A percentile compares a stretch with the other conserved stretches of the same genome.
phyloP scores from a whole-genome alignment of 2,113 vertebrate genomes.

The Oxyruncus cristatus region DNA sequence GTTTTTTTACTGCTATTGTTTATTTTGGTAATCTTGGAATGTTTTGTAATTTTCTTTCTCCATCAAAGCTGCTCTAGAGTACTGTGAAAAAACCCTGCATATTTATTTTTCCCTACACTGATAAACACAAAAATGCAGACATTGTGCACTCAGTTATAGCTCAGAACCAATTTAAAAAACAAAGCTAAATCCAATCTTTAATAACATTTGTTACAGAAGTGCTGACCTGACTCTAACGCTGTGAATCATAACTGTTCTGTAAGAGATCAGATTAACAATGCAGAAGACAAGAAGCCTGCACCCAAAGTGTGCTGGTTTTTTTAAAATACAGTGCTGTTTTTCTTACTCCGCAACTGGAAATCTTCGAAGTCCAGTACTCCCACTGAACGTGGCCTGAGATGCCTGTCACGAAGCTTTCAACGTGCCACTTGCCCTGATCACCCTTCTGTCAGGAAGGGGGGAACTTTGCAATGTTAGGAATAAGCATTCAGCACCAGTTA shows the following conservation, averaged over 20 bases:
- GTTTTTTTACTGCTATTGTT: background rate
- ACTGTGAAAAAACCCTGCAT: constrained; percentile 54
- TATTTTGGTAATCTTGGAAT: constrained; percentile 63
- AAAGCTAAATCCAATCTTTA: background rate
- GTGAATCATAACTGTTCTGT: constrained; percentile 8
- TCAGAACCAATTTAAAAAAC: constrained; percentile 64
- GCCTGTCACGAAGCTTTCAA: background rate
- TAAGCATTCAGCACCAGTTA: background rate
- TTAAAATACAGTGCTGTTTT: background rate
- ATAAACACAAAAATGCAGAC: constrained; percentile 70
- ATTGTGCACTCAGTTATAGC: constrained; percentile 65
- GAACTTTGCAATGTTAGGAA: background rate
- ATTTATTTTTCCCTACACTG: constrained; percentile 64
- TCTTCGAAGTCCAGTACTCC: background rate
- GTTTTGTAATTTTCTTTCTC: constrained; percentile 65
- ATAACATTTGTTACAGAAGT: constrained; percentile 18
- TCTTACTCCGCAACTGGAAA: background rate
- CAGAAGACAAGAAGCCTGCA: background rate
- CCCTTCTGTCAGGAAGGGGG: background rate
- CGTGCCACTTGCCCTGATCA: background rate
- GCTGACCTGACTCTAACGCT: constrained; percentile 10
- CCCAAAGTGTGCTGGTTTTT: background rate
- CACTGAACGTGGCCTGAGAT: background rate
- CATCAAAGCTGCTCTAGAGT: constrained; percentile 52
- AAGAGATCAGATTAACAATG: background rate